Percentiles rank a stretch among this genome's conserved stretches.
Conservation (phyloP, 2,888 invertebrate genomes). For the Hirtodrosophila confusa region DNA sequence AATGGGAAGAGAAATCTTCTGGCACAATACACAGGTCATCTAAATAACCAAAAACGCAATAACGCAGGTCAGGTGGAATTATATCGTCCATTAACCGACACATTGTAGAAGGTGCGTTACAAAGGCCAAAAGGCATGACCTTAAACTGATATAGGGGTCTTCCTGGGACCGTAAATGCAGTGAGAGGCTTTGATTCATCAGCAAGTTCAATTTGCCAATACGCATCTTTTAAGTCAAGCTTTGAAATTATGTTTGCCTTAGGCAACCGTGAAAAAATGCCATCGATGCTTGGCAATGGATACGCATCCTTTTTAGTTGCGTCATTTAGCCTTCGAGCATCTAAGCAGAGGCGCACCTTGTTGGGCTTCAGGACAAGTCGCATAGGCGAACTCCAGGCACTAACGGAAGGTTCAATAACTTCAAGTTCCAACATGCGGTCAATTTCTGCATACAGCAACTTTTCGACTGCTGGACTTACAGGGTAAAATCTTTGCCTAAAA, state of each 20-base stretch:
- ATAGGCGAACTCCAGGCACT: too few species aligned
- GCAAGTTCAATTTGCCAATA: too few species aligned
- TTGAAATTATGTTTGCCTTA: too few species aligned
- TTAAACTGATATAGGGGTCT: too few species aligned
- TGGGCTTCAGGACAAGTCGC: too few species aligned
- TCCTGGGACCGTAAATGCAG: too few species aligned
- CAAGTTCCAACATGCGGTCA: background rate
- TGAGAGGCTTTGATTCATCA: too few species aligned
- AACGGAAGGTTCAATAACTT: background rate
- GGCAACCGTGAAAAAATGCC: too few species aligned
- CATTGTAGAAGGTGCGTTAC: background rate
- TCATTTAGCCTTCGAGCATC: background rate
- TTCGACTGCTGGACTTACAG: background rate
- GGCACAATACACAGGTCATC: background rate
- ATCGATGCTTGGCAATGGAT: too few species aligned
- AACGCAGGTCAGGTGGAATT: background rate
- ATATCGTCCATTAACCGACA: background rate
- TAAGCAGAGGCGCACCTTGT: too few species aligned
- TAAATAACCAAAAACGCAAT: background rate
- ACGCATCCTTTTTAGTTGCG: background rate
- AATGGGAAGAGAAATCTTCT: background rate
- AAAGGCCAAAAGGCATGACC: too few species aligned
- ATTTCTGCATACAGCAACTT: background rate
- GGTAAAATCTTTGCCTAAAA: background rate
- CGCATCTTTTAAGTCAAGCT: too few species aligned